These are phyloP conservation scores for Haliclona indistincta DNA, from an alignment of 37 sponge, comb jelly and placozoan species.

Conservation along the genomic window DNA sequence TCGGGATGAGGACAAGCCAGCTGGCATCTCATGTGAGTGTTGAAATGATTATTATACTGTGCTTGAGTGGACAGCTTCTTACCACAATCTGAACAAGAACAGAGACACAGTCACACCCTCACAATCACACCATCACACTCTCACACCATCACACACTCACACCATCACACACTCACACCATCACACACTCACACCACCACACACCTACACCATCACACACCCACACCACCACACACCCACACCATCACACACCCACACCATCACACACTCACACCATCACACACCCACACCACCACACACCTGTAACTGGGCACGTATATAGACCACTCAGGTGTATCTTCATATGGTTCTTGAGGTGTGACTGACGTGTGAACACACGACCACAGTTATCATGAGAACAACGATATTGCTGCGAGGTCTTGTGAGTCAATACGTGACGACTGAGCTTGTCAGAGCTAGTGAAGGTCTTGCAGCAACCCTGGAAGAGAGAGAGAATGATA, in stretches of 20 bases:
- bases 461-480: slow-evolving; percentile 62
- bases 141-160: background rate
- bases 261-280: background rate
- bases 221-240: background rate
- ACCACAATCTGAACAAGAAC: slow-evolving; percentile 37
- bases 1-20: slow-evolving; percentile 37
- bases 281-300: slow-evolving; percentile 12
- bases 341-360: slow-evolving; percentile 62
- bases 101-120: background rate
- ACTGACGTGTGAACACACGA: slow-evolving; percentile 59
- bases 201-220: slow-evolving; percentile 22
- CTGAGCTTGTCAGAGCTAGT: slow-evolving; percentile 32
- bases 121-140: background rate
- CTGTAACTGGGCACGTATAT: slow-evolving; percentile 59
- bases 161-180: background rate
- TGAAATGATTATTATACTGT: slow-evolving; percentile 56
- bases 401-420: slow-evolving; percentile 30
- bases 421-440: slow-evolving; percentile 39
- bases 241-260: background rate
- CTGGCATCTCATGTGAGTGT: slow-evolving; percentile 61
- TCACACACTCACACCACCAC: background rate
- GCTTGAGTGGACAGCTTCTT: slow-evolving; percentile 46
- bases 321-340: slow-evolving; percentile 58
- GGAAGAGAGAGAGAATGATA: background rate
- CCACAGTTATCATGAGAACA: slow-evolving; percentile 64